Evolutionary conservation across 2,888 invertebrate species (phyloP), one percentile per base, ranked within the genome.

Genomic region (Furcula furcula): DNA sequence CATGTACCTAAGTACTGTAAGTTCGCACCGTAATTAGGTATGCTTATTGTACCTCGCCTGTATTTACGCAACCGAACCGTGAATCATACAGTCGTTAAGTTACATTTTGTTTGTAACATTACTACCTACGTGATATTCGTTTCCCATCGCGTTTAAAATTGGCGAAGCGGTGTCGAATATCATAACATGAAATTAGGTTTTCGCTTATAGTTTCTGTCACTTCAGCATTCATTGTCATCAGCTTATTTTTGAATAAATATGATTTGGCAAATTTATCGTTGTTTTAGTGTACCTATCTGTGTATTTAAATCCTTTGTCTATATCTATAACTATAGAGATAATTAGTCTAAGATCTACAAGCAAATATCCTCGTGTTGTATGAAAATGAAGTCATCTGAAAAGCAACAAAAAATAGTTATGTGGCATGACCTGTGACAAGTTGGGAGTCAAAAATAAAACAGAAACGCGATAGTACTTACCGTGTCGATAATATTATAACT

Each of bases 21-120:
- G 55, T 61, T 58, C 47, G 36, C 46, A 51, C 44, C 46, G 45
- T 58, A 53, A 61, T 66, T 59, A 59, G 48, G 43, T 52, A 52
- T 34, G 54, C 56, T 41, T 37, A 57, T 62, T 62, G 54, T 61
- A 50, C 36, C 42, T 43, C 30, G 45, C 31, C 42, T 49, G 46
- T 53, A 48, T 53, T 65, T 69, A 65, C 70, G 66, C 60, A 76
- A 74, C 34, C 46, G 33, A 41, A 55, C 49, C 46, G 56, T 76
- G 74, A 75, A 54, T 75, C 74, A 74, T 49, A 31, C 46, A 47
- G 46, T 49, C 46, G 51, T 47, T 57, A 48, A 47, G 56, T 58
- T 61, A 52, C 50, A 59, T 55, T 48, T 51, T 34, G 46, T 53
- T 54, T 47, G 36, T n/a, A n/a, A n/a, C n/a, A 43, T 46, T 49